Base-by-base conservation (phyloP, 2,797 vertebrate species). In the Leucoraja ocellata region DNA sequence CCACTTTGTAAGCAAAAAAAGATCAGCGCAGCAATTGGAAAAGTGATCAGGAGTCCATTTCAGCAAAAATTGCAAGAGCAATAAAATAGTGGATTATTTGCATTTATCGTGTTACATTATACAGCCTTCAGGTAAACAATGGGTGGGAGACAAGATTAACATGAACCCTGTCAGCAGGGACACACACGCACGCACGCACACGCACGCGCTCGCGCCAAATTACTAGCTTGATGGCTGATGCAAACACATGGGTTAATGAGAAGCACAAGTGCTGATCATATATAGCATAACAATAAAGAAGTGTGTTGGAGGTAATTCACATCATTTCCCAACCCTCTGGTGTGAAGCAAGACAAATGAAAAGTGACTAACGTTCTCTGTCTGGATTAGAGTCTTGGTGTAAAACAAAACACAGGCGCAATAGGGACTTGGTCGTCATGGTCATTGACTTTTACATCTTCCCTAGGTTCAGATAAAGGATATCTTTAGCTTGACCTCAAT, bases 401-500 rank as follows among this genome's bases (percentile, higher is more conserved):
- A 21, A 91, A 91, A 73, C 16, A 25, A 68, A 88, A 88, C 4
- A 88, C n/a, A 68, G 14, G 36, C 28, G 21, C 21, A 74, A 91
- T 36, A 46, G 90, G 68, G 28, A 46, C 68, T 46, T 21, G 28
- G 90, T 54, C 2, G 36, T 74, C 65, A 74, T 39, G 90, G 68
- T 28, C 90, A 13, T 2, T 23, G 90, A 36, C n/a, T 63, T 68
- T 68, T 88, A 9, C 68, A 65, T 32, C 63, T 88, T 68, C 61
- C 84, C 68, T 68, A 65, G 84, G 10, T 88, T 88, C 61, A 7
- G 61, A 88, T 88, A 65, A 32, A 88, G 84, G 84, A 88, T 68
- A 88, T 88, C 84, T 88, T 88, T n/a, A 36, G 61, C 84, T 36
- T 88, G 84, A 88, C 84, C 61, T 88, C 18, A 88, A n/a, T 2